Evolutionary conservation across 30 jellyfish, hydroid and myxozoan species (phyloP), one percentile per base, ranked within the genome.

Genomic region (Aurelia coerulea): DNA sequence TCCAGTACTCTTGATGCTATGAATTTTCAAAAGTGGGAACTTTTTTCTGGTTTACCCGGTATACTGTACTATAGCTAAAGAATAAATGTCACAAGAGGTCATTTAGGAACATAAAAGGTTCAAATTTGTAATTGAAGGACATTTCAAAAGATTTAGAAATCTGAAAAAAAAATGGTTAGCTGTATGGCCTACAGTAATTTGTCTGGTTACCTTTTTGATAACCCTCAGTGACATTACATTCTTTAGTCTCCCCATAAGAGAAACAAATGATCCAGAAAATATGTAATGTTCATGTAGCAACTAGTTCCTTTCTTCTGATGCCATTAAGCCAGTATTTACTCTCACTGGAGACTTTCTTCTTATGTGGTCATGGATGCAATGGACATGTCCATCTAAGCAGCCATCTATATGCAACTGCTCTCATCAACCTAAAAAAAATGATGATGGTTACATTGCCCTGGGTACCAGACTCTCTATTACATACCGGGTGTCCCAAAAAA

Each of bases 161-260:
- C 73, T 62, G 73, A 62, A 62, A 62, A 62, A 62, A 62, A 62
- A 62, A 62, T 62, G n/a, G 73, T 62, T 16, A 62, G 73, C 73
- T 62, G 29, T 62, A 39, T 62, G 29, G 73, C 73, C 73, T 62
- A 62, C 73, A 62, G 73, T 62, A 62, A 62, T 62, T 62, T 62
- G 73, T 62, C 37, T 62, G 73, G 73, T 62, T 62, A 62, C 37
- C 73, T 62, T 62, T 62, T 62, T 62, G 73, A 62, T 62, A 33
- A 62, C 73, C 73, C 73, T 62, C 73, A 62, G 73, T 62, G 73
- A 62, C 73, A 62, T 62, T 62, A 62, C 73, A 62, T 62, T 62
- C 73, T 62, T 62, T 62, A 62, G 73, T 62, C 73, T 62, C 73
- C 73, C 73, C 73, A 62, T 62, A 39, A 62, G 73, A 62, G 73